phyloP scores from a whole-genome alignment of 35 echinoderm and acorn worm species.

The Patiria miniata region DNA sequence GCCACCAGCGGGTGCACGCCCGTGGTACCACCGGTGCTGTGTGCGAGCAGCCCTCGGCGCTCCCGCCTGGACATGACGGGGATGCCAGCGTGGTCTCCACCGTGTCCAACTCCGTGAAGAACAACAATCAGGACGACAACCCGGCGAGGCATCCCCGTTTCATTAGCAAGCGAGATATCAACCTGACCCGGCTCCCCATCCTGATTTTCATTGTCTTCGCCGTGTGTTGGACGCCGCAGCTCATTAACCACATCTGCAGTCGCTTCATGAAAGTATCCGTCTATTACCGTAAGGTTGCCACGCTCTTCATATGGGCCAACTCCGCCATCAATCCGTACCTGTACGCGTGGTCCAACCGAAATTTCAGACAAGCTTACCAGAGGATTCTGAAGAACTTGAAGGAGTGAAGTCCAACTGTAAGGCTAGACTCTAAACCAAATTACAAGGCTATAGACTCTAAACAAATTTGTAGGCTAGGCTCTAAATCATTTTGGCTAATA shows the following conservation, averaged over 20 bases:
- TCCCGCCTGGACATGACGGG: background rate
- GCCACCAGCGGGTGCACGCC: conserved; percentile 44
- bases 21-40: background rate
- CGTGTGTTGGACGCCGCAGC: conserved; percentile 77
- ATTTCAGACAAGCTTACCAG: conserved; percentile 76
- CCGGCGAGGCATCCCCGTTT: background rate
- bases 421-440: background rate
- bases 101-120: background rate
- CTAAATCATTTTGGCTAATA: too few relatives aligned
- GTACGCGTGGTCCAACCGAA: conserved; percentile 74
- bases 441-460: too few relatives aligned
- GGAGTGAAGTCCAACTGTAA: background rate
- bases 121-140: background rate
- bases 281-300: conserved; percentile 43
- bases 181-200: conserved; percentile 64
- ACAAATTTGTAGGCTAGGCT: too few relatives aligned
- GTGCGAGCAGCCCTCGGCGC: background rate
- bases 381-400: background rate
- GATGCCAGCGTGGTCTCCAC: background rate
- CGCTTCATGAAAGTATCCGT: conserved; percentile 34
- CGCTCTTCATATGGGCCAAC: conserved; percentile 71
- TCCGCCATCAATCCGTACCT: conserved; percentile 77
- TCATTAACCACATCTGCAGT: conserved; percentile 51
- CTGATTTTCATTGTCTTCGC: conserved; percentile 71
- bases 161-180: conserved; percentile 63